Evolutionary conservation across 2,797 vertebrate genomes (phyloP).

Genomic region (Anabacerthia variegaticeps): DNA sequence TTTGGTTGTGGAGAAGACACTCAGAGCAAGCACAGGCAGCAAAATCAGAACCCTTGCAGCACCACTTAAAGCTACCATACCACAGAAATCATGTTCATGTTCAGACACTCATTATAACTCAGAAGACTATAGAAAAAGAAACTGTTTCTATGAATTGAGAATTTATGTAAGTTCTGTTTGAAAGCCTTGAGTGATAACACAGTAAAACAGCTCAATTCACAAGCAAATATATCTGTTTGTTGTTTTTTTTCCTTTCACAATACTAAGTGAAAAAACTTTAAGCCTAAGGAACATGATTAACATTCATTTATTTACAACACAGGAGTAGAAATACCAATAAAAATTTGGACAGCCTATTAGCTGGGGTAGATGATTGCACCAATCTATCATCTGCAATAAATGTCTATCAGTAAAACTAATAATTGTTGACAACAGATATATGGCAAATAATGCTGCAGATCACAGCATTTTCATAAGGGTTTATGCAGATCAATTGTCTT

Average conservation of each 20-base stretch:
- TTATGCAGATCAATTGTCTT: neutral
- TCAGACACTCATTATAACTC: neutral
- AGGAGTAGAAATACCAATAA: neutral
- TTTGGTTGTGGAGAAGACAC: neutral
- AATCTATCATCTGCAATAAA: neutral
- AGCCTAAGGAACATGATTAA: neutral
- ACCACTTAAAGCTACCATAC: neutral
- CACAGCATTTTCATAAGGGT: neutral
- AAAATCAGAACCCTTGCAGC: neutral
- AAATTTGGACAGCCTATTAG: neutral
- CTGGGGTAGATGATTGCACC: neutral
- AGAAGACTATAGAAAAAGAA: neutral
- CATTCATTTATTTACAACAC: neutral
- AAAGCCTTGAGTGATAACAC: neutral
- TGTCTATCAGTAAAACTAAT: neutral
- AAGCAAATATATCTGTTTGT: neutral
- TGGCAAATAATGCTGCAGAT: neutral
- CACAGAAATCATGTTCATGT: neutral
- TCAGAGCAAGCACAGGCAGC: neutral
- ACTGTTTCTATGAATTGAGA: neutral
- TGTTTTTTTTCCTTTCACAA: neutral
- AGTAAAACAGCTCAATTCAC: neutral
- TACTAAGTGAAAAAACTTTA: neutral
- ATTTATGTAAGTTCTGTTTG: neutral
- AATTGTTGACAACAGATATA: neutral